Evolutionary conservation across 2,113 vertebrate genomes (phyloP).

Genomic region (Tenrec ecaudatus): DNA sequence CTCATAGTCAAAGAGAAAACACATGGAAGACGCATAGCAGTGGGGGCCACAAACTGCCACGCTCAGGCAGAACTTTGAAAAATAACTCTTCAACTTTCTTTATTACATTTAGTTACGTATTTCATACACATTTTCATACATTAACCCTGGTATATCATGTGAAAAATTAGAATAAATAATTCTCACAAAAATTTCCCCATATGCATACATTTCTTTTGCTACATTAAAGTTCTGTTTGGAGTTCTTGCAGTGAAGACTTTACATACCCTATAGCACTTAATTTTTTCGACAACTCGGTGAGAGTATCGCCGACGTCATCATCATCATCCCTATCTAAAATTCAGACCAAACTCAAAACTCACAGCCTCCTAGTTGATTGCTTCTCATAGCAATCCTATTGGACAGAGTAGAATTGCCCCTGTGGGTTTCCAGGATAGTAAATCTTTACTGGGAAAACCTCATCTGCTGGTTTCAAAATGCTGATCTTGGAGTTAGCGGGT

Average conservation of each 20-base stretch:
- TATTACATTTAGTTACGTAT: not conserved
- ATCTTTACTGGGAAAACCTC: too few species aligned
- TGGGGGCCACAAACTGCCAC: not conserved
- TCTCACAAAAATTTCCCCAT: not conserved
- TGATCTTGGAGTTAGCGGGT: too few species aligned
- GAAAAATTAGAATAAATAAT: conserved; percentile 16
- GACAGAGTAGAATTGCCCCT: too few species aligned
- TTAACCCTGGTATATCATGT: not conserved
- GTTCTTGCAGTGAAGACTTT: not conserved
- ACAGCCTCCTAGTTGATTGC: too few species aligned
- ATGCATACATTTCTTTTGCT: conserved; percentile 22
- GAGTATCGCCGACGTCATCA: not conserved
- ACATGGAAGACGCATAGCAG: not conserved
- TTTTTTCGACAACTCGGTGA: not conserved
- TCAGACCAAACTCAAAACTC: not conserved
- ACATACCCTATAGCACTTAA: not conserved
- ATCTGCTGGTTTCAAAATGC: too few species aligned
- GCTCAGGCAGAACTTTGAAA: conserved; percentile 4
- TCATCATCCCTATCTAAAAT: not conserved
- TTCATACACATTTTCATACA: not conserved
- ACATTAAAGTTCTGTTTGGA: not conserved
- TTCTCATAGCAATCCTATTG: too few species aligned
- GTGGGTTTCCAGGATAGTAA: too few species aligned
- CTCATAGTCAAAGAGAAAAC: not conserved
- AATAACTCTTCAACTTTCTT: conserved; percentile 41